Percentiles rank a stretch among this genome's conserved stretches.
These are phyloP conservation scores for Bostrychus sinensis DNA, from an alignment of 2,113 vertebrate species.

Conservation along the genomic window DNA sequence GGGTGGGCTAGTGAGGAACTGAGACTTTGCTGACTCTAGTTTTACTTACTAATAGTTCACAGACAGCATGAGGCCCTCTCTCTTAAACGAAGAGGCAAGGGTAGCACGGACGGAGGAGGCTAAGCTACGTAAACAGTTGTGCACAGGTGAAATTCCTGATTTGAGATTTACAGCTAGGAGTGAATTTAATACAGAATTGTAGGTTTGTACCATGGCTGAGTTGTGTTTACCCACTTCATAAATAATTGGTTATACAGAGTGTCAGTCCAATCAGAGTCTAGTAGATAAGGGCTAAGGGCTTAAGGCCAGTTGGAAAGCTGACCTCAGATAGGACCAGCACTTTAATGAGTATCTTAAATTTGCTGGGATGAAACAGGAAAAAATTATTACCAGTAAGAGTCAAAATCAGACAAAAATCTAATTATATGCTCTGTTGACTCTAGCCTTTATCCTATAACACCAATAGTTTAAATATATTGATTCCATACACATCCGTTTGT, in stretches of 20 bases:
- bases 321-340: background rate
- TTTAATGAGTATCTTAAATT: slow-evolving; percentile 7
- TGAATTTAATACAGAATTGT: slow-evolving; percentile 19
- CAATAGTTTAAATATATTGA: background rate
- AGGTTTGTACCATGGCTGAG: slow-evolving; percentile 36
- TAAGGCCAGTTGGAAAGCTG: slow-evolving; percentile 25
- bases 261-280: slow-evolving; percentile 20
- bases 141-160: background rate
- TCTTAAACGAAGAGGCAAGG: slow-evolving; percentile 13
- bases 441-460: background rate
- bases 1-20: slow-evolving; percentile 60
- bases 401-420: slow-evolving; percentile 17
- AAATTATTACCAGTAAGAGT: background rate
- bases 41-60: slow-evolving; percentile 56
- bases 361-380: slow-evolving; percentile 41
- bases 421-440: slow-evolving; percentile 9
- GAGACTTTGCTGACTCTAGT: slow-evolving; percentile 66
- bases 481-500: background rate
- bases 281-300: slow-evolving; percentile 60
- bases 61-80: slow-evolving; percentile 23
- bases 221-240: slow-evolving; percentile 60
- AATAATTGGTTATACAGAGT: slow-evolving; percentile 54
- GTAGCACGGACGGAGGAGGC: background rate
- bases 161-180: too few relatives aligned
- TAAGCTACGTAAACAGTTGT: background rate